Evolutionary conservation across 2,888 invertebrate genomes (phyloP).

Genomic region (Deilephila porcellus): DNA sequence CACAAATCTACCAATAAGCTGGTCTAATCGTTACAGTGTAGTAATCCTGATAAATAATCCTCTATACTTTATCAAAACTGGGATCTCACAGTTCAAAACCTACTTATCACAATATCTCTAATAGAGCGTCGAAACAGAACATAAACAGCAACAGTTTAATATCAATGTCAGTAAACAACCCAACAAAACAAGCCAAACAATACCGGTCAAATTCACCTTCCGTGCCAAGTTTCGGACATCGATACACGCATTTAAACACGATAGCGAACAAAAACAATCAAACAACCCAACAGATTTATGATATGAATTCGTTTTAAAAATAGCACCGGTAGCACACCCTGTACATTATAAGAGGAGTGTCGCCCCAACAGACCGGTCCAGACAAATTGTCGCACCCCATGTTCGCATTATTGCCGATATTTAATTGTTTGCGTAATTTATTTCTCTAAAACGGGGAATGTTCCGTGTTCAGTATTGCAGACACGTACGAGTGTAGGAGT

Average conservation of each 20-base stretch:
- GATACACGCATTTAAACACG: conserved; percentile 13
- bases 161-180: background rate
- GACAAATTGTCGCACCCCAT: conserved; percentile 85
- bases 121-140: background rate
- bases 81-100: no score
- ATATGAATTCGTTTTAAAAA: conserved; percentile 21
- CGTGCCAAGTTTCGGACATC: conserved; percentile 19
- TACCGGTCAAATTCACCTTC: conserved; percentile 14
- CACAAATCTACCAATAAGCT: no score
- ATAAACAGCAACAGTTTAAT: background rate
- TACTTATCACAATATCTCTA: background rate
- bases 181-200: conserved; percentile 4
- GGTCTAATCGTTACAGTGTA: no score
- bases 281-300: conserved; percentile 22
- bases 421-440: conserved; percentile 86
- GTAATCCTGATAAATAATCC: no score
- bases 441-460: conserved; percentile 67
- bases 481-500: conserved; percentile 36
- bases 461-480: conserved; percentile 54
- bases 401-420: conserved; percentile 84
- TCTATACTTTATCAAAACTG: no score
- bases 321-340: conserved; percentile 43
- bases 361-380: conserved; percentile 77
- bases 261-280: conserved; percentile 17
- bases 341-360: conserved; percentile 51